Base-by-base conservation (phyloP, 2,797 vertebrate species). In the Rhadinocentrus ornatus region DNA sequence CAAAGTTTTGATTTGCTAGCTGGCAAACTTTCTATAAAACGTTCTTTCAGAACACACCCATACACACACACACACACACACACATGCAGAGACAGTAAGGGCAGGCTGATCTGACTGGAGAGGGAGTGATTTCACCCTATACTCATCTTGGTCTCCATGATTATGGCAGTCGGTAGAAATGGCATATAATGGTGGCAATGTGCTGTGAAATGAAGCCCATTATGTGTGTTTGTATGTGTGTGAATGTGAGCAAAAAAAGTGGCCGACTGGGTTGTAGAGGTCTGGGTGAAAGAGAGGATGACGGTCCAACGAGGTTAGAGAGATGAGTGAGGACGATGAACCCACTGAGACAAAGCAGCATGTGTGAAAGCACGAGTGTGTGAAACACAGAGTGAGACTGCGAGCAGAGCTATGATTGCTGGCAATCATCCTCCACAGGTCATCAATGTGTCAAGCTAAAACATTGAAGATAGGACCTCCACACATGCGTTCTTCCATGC, bases 161-260 rank as follows among this genome's bases (percentile, higher is more conserved):
- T 93, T 89, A 90, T 65, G 52, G 71, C 80, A 83, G 78, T 89
- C 58, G 60, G 78, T 86, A 84, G 83, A 91, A 90, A 90, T 87
- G 81, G 81, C 84, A 83, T 90, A 87, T 93, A 93, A 93, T 93
- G 86, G 73, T 48, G 58, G 82, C 88, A 91, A 90, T 93, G 88
- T 88, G 80, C 84, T 92, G 90, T 91, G 91, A 93, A 93, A 91
- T 91, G 81, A 89, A 88, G 62, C 81, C 85, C 67, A 86, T 90
- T 90, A 80, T 74, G 24, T 83, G 69, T 60, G 53, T 35, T 58
- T 70, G 63, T 78, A 58, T 71, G 59, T 57, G 75, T 41, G 57
- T 69, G 69, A 3, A 16, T 34, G 31, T 29, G 73, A 24, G 18
- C 0, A 54, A 37, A 34, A 56, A 34, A 22, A 22, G 60, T 62